Evolutionary conservation across 2,113 vertebrate species (phyloP).

Genomic region (Chunga burmeisteri): DNA sequence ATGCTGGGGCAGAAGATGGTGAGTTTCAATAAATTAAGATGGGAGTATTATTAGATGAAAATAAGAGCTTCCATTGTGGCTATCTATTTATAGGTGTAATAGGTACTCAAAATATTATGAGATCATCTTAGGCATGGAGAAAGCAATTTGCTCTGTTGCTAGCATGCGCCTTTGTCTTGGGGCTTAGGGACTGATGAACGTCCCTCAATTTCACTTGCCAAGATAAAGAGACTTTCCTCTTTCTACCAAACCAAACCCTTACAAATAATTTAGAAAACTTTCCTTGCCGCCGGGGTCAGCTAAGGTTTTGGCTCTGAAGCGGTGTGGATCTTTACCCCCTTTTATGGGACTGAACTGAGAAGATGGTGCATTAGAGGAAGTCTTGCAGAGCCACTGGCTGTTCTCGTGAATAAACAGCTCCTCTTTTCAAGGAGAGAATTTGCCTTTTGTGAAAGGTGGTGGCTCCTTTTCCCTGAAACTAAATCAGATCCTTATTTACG

Average conservation of each 20-base stretch:
- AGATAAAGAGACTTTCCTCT: neutral
- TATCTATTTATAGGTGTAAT: neutral
- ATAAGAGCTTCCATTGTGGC: neutral
- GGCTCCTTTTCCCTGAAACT: neutral
- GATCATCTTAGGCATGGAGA: neutral
- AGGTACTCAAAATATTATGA: neutral
- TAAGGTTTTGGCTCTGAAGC: neutral
- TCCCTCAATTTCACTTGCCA: neutral
- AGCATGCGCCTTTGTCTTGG: neutral
- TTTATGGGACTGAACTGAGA: neutral
- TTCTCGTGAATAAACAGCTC: slow-evolving; percentile 11
- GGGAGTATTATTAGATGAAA: neutral
- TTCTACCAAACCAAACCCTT: neutral
- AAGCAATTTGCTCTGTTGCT: neutral
- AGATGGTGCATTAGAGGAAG: neutral
- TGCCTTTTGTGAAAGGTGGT: slow-evolving; percentile 18
- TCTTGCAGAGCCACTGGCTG: neutral
- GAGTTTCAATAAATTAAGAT: neutral
- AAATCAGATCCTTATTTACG: slow-evolving; percentile 12
- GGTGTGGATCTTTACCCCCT: neutral
- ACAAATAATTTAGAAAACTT: neutral
- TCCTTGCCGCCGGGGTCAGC: neutral
- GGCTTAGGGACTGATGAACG: neutral
- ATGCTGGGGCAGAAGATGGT: neutral
- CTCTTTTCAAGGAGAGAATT: slow-evolving; percentile 39